Conservation (phyloP, 2,113 vertebrate genomes). For the human (Homo sapiens) region DNA sequence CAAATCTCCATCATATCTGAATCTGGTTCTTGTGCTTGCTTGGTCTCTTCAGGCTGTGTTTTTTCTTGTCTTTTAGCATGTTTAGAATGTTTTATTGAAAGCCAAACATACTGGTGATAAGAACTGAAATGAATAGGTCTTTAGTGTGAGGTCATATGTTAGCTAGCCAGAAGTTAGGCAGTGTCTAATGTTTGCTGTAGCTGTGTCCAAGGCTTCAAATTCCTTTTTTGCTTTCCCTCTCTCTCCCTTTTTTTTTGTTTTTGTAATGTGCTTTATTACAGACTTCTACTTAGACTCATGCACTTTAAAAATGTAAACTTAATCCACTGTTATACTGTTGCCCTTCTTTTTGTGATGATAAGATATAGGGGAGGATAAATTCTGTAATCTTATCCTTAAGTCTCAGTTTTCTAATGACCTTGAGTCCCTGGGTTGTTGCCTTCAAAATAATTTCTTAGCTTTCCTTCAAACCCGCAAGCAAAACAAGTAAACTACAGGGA, state of each 20-base stretch:
- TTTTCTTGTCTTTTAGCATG: background rate
- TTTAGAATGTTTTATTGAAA: background rate
- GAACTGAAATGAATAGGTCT: background rate
- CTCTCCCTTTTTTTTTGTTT: background rate
- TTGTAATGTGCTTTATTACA: background rate
- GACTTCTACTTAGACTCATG: background rate
- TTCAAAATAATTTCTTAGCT: background rate
- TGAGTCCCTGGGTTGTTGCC: background rate
- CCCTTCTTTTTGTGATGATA: background rate
- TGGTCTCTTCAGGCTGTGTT: background rate
- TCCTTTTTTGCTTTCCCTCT: background rate
- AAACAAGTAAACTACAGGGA: background rate
- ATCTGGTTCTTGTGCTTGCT: background rate
- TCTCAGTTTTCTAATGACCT: background rate
- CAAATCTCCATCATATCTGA: background rate
- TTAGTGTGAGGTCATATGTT: background rate
- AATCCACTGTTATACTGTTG: background rate
- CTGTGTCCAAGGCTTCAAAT: background rate
- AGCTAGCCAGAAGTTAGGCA: background rate
- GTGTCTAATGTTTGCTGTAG: background rate
- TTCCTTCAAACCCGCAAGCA: background rate
- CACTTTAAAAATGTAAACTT: background rate
- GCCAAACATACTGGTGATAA: background rate
- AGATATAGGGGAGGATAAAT: background rate
- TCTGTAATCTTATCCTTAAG: background rate